Base-by-base conservation (phyloP, 1,140 invertebrate species). In the Campodea augens region DNA sequence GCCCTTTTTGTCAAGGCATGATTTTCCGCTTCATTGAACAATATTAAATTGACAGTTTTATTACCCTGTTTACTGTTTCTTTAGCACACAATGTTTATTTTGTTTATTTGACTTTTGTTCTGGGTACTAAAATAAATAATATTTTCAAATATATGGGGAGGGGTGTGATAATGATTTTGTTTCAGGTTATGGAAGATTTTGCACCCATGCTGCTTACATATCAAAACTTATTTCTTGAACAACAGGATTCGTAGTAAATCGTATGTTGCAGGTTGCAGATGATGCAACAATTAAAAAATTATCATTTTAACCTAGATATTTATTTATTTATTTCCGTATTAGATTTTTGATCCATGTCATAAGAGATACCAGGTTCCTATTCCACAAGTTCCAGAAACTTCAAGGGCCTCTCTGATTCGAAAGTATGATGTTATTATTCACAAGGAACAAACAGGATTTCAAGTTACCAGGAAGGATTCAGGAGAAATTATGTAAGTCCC, bases 291-390 rank as follows among this genome's bases (percentile, higher is more conserved):
- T 48, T 27, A 46, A 20, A 19, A 20, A 1, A 37, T 4, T n/a
- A n/a, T n/a, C n/a, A n/a, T n/a, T n/a, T n/a, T n/a, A n/a, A n/a
- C n/a, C n/a, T n/a, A n/a, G n/a, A n/a, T n/a, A n/a, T n/a, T 42
- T 25, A 25, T 45, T 5, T 37, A 39, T 51, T 40, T 25, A 41
- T 48, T 40, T 43, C 49, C 43, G 41, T 58, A 57, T 27, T 52
- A 78, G 75, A 74, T 81, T 49, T 66, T 63, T 41, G 75, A 81
- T 63, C 63, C 73, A 3, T 53, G 60, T 4, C 62, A 71, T 46
- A 58, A 55, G 15, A 61, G 78, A 49, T 81, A 70, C 52, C 77
- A 81, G 55, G 72, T 76, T 13, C 66, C 68, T 10, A 71, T 69
- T 57, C 74, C 77, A 1, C 67, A 72, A 52, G 63, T 74, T 24